phyloP scores from a whole-genome alignment of 2,113 vertebrate genomes.

The Oxyura jamaicensis region DNA sequence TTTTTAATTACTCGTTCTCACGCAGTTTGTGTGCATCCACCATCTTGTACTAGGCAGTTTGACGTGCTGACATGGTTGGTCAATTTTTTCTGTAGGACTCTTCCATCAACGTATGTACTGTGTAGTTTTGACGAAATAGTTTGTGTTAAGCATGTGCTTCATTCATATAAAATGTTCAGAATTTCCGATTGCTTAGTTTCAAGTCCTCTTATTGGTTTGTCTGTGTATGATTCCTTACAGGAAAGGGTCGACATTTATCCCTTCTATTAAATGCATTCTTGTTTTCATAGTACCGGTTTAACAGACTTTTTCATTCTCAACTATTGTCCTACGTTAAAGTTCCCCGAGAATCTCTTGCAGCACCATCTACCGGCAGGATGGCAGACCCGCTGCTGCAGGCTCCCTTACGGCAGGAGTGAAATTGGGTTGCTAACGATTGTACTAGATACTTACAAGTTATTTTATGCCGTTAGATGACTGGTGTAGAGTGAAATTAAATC shows the following conservation, averaged over 20 bases:
- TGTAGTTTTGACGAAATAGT: conserved; percentile 77
- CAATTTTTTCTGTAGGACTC: conserved; percentile 73
- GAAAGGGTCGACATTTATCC: conserved; percentile 60
- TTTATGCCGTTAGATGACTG: conserved; percentile 36
- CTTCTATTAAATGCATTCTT: conserved; percentile 62
- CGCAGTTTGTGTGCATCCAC: conserved; percentile 74
- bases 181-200: conserved; percentile 73
- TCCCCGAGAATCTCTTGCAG: conserved; percentile 45
- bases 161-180: conserved; percentile 79
- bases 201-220: conserved; percentile 71
- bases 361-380: conserved; percentile 77
- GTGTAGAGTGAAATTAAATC: conserved; percentile 41
- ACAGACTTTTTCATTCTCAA: conserved; percentile 25
- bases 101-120: conserved; percentile 74
- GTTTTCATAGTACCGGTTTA: conserved; percentile 73
- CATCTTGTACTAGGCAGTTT: conserved; percentile 73
- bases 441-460: conserved; percentile 35
- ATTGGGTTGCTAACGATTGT: conserved; percentile 16
- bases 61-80: conserved; percentile 72
- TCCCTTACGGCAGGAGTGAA: conserved; percentile 30
- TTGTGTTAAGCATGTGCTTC: conserved; percentile 83
- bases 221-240: conserved; percentile 74
- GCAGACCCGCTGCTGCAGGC: conserved; percentile 46
- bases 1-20: conserved; percentile 63
- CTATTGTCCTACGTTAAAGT: conserved; percentile 68